Percentiles rank a stretch among this genome's conserved stretches.
Conservation (phyloP, 2,113 vertebrate genomes). For the Ophiodon elongatus region DNA sequence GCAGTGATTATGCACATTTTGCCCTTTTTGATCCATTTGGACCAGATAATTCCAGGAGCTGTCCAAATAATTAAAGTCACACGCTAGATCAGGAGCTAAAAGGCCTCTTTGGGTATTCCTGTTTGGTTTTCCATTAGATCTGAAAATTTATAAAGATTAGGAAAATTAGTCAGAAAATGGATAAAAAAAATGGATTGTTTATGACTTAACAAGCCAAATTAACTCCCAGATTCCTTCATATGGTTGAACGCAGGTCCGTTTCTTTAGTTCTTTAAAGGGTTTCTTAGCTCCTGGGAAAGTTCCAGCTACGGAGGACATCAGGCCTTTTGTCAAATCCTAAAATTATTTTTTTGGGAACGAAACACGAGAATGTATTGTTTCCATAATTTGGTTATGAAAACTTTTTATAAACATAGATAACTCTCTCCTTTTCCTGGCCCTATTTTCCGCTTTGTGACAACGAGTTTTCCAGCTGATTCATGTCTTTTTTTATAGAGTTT, state of each 20-base stretch:
- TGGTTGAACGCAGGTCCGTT: background rate
- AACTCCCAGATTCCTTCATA: background rate
- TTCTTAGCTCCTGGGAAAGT: background rate
- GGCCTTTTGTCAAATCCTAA: background rate
- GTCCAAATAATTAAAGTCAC: background rate
- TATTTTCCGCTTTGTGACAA: background rate
- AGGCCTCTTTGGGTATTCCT: background rate
- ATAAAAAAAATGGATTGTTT: no score
- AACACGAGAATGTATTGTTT: background rate
- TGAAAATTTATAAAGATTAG: background rate
- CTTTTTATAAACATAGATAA: background rate
- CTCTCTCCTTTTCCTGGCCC: background rate
- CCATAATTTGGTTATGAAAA: background rate
- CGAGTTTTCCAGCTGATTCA: background rate
- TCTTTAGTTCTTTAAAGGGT: background rate
- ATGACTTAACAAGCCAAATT: background rate
- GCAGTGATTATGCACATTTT: background rate
- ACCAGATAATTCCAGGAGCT: background rate
- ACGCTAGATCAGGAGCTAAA: background rate
- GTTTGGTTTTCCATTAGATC: background rate
- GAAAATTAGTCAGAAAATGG: background rate
- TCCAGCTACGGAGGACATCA: background rate
- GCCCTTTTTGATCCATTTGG: background rate
- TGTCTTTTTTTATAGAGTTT: background rate
- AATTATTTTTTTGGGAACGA: no score